phyloP scores from a whole-genome alignment of 1,140 invertebrate genomes.

The Drosophila melanica region DNA sequence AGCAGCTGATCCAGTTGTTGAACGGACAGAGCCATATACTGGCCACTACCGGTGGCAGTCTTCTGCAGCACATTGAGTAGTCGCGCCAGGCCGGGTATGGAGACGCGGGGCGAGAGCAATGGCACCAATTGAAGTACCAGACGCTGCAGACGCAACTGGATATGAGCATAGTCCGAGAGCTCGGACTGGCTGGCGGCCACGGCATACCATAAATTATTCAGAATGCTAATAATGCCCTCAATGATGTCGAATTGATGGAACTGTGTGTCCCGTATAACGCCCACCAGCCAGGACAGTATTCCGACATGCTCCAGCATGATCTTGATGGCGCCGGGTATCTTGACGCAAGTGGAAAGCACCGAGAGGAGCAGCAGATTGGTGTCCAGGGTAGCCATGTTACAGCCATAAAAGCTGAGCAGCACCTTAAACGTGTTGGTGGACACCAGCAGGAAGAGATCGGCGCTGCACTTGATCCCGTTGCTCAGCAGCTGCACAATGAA shows the following conservation, averaged over 20 bases:
- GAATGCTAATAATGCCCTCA: conserved; percentile 77
- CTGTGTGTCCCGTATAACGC: conserved; percentile 64
- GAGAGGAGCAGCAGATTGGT: conserved; percentile 86
- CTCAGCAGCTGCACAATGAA: conserved; percentile 88
- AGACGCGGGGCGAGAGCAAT: conserved; percentile 66
- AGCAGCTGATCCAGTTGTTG: conserved; percentile 61
- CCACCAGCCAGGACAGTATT: conserved; percentile 87
- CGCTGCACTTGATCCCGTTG: conserved; percentile 86
- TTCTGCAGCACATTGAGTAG: conserved; percentile 76
- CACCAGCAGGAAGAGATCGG: conserved; percentile 86
- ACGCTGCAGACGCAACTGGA: conserved; percentile 59
- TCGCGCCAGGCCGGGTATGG: conserved; percentile 52
- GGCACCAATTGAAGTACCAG: conserved; percentile 65
- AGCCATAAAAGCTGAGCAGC: conserved; percentile 85
- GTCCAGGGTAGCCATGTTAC: conserved; percentile 56
- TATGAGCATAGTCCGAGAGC: conserved; percentile 53
- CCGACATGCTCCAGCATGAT: conserved; percentile 87
- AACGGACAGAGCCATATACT: conserved; percentile 44
- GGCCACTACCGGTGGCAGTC: conserved; percentile 35
- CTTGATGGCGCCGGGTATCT: conserved; percentile 86
- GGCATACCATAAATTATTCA: conserved; percentile 81
- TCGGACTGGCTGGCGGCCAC: conserved; percentile 60
- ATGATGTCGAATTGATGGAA: conserved; percentile 83
- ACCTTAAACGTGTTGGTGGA: conserved; percentile 87
- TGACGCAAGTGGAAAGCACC: conserved; percentile 86